These are phyloP conservation scores for Sebastes steindachneri DNA, from an alignment of 2,797 vertebrate species.

Conservation along the genomic window DNA sequence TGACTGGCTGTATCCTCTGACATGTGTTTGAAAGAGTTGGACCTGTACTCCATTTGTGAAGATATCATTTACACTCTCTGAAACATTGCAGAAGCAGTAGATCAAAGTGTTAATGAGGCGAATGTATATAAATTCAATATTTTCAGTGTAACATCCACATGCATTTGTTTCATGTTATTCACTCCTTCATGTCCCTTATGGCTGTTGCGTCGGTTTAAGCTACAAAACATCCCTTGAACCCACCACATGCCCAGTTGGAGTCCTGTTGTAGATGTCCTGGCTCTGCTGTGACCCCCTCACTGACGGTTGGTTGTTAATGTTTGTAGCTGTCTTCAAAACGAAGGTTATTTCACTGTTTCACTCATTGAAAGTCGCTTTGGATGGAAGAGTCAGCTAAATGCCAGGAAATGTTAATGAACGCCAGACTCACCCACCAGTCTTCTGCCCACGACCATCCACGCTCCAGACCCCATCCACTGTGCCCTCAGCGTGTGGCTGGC, in stretches of 20 bases:
- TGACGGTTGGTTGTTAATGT: not conserved
- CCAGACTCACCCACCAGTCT: slow-evolving; percentile 38
- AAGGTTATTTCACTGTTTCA: slow-evolving; percentile 31
- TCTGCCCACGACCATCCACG: slow-evolving; percentile 54
- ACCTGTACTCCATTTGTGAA: not conserved
- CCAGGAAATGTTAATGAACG: slow-evolving; percentile 58
- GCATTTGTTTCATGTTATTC: not conserved
- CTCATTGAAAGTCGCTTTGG: slow-evolving; percentile 19
- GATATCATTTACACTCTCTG: not conserved
- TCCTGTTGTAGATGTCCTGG: not conserved
- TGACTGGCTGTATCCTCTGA: slow-evolving; percentile 20
- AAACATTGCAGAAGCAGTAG: not conserved
- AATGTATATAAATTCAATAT: not conserved
- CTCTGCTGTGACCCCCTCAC: not conserved
- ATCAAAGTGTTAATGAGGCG: not conserved
- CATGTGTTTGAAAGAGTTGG: slow-evolving; percentile 9
- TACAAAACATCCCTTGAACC: not conserved
- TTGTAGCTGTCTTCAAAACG: not conserved
- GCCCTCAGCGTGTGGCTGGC: slow-evolving; percentile 72
- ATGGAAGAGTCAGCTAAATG: slow-evolving; percentile 24
- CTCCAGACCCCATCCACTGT: slow-evolving; percentile 55
- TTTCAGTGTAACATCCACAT: not conserved
- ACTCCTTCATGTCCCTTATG: not conserved
- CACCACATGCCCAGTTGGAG: not conserved
- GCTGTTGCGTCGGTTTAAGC: not conserved